Conservation (phyloP, 2,888 invertebrate genomes). For the Drosophila subquinaria region DNA sequence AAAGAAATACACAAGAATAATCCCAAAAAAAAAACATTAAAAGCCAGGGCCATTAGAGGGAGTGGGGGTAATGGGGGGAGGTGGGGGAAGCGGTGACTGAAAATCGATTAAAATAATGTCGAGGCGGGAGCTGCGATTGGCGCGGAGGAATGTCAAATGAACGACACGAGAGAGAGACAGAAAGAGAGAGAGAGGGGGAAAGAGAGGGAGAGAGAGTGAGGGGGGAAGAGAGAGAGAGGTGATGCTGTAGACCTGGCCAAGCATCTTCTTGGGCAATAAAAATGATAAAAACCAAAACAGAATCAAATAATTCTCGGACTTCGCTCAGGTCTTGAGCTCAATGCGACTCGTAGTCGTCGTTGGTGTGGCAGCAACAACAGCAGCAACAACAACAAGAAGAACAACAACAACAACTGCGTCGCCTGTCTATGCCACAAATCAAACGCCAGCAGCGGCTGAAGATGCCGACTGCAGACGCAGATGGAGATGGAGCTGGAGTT, state of each 20-base stretch:
- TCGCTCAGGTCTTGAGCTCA: conserved; percentile 21
- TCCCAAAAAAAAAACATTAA: conserved; percentile 57
- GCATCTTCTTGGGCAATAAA: conserved; percentile 63
- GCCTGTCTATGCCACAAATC: conserved; percentile 78
- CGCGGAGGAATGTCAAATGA: conserved; percentile 73
- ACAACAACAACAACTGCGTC: conserved; percentile 22
- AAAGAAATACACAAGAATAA: conserved; percentile 33
- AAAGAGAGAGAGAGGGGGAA: neutral
- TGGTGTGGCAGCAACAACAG: conserved; percentile 22
- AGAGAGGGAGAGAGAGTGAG: neutral
- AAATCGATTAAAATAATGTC: conserved; percentile 77
- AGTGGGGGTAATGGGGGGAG: conserved; percentile 11
- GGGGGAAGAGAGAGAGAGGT: neutral
- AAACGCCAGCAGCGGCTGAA: conserved; percentile 62
- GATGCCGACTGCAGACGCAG: conserved; percentile 40
- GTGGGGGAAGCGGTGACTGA: conserved; percentile 37
- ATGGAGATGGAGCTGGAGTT: neutral
- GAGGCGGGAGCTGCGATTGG: conserved; percentile 57
- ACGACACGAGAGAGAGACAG: conserved; percentile 43
- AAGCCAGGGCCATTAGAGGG: conserved; percentile 12
- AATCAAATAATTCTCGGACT: conserved; percentile 63
- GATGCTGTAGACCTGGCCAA: conserved; percentile 16
- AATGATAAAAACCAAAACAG: conserved; percentile 66
- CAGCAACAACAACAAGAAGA: conserved; percentile 4
- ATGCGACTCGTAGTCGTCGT: conserved; percentile 5